Evolutionary conservation across 2,797 vertebrate species (phyloP), one percentile per base, ranked within the genome.

Genomic region (Poecilia wingei): DNA sequence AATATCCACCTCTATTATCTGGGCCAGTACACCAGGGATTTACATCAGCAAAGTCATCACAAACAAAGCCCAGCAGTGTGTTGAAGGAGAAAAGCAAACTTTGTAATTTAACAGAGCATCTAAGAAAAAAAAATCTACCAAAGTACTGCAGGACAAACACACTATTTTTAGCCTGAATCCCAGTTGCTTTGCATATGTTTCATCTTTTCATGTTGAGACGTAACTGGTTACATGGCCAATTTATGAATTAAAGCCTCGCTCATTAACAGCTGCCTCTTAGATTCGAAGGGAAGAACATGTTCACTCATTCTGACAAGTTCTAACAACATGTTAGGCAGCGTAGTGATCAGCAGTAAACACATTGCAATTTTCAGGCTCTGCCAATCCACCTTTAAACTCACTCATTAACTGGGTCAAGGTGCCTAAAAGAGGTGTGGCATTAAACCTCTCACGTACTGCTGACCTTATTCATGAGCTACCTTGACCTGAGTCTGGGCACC

Each of bases 401-500:
- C 43, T 75, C 28, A 76, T 61, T 81, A 33, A 74, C 43, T 33
- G 74, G 81, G 74, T 79, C 70, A 78, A 68, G 59, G 77, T 64
- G 75, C 74, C 46, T 28, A 12, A 49, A 12, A 49, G 20, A 72
- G 47, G 64, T 25, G 16, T 66, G 61, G 61, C 61, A 59, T 59
- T 59, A 64, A 36, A 36, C 33, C 7, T 39, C 61, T 66, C 61
- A 64, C 8, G 13, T 41, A 25, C 36, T 10, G 47, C 3, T 39
- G 73, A 79, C 77, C 74, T 86, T 72, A 25, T 6, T 66, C 71
- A 72, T 28, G 57, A 51, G 18, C 71, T 84, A 84, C 87, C 84
- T 88, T 84, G 74, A 87, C 91, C 84, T 73, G 45, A 47, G 70
- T 7, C 20, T 75, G 83, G 85, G 79, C 69, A 66, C 82, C 73